Evolutionary conservation across 2,113 vertebrate species (phyloP), one percentile per base, ranked within the genome.

Genomic region (Malurus cyaneus): DNA sequence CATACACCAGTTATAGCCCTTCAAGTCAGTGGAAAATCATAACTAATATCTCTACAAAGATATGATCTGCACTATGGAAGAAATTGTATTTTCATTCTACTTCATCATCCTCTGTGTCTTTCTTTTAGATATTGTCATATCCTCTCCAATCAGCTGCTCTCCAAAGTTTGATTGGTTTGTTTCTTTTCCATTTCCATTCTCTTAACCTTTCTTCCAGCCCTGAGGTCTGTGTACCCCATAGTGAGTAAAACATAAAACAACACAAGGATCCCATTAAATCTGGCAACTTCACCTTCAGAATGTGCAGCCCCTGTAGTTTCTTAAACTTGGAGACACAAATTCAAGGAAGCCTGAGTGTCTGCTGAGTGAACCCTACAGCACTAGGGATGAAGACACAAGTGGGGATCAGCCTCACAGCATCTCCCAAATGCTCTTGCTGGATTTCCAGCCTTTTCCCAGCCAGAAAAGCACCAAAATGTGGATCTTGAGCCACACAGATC

Each of bases 271-370:
- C 14, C 21, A 26, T 7, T 26, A 18, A 52, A 0, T 6, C 26
- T 19, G 31, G 26, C 8, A 50, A 26, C 31, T 67, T 67, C 78
- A 71, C 28, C 34, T 53, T 28, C 53, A 86, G 56, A 54, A 18
- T 9, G 3, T 0, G 1, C 11, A 84, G 56, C 32, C n/a, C 31
- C 6, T 8, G 9, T 10, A 21, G 7, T 34, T 89, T 73, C 36
- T 59, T 54, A 53, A 71, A 41, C 5, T 20, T 0, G 2, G 44
- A 57, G 28, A 20, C 14, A 70, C 1, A 3, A 19, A 11, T 6
- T 20, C 0, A 0, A 12, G 42, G n/a, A 61, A 39, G n/a, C 13
- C 2, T 7, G 24, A 32, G 31, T 2, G 6, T 53, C 28, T 53
- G 52, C n/a, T 44, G 66, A 44, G 46, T 32, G 62, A 70, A 34